phyloP scores from a whole-genome alignment of 1,140 invertebrate genomes.

The Belonocnema kinseyi region DNA sequence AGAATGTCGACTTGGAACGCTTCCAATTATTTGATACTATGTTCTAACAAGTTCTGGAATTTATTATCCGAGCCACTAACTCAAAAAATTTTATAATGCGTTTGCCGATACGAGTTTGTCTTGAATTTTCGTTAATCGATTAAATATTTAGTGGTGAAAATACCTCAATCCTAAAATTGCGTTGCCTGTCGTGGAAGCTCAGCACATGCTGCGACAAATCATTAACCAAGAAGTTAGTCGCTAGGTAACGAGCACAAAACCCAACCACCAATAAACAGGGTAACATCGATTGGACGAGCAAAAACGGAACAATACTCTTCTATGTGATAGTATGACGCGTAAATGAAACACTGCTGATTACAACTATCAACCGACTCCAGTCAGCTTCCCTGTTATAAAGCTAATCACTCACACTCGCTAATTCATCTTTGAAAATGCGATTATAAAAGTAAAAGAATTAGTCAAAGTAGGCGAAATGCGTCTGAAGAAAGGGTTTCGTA shows the following conservation, averaged over 20 bases:
- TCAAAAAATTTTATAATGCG: background rate
- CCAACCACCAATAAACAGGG: conserved; percentile 25
- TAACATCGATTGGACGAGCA: conserved; percentile 27
- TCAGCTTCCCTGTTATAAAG: background rate
- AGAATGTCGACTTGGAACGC: no score
- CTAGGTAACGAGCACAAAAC: conserved; percentile 25
- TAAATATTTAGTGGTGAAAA: conserved; percentile 13
- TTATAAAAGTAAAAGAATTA: no score
- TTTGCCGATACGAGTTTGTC: conserved; percentile 15
- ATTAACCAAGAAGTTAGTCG: conserved; percentile 27
- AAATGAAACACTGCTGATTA: conserved; percentile 11
- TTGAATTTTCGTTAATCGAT: conserved; percentile 28
- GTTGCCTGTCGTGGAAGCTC: conserved; percentile 23
- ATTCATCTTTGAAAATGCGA: background rate
- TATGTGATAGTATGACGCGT: background rate
- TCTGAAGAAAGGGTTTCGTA: no score
- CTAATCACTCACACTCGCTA: background rate
- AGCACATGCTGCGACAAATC: conserved; percentile 30
- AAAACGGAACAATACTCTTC: conserved; percentile 26
- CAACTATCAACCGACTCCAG: conserved; percentile 23
- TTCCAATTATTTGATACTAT: no score
- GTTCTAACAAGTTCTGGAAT: no score
- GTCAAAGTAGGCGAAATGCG: no score
- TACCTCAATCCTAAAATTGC: conserved; percentile 4
- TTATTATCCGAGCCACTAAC: background rate